Evolutionary conservation across 35 echinoderm and acorn worm genomes (phyloP).

Genomic region (Lytechinus variegatus): DNA sequence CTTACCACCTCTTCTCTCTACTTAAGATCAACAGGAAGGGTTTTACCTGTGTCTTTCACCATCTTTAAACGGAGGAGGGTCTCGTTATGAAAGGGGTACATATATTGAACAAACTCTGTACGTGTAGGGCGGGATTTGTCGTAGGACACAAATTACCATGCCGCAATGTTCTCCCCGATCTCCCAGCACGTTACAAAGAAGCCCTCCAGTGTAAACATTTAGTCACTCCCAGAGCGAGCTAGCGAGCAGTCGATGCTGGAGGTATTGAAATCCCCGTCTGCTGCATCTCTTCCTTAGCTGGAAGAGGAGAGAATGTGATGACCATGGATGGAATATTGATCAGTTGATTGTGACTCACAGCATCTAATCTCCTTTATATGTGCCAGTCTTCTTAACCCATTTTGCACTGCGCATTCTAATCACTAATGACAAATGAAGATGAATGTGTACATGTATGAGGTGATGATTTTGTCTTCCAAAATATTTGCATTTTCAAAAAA

Average conservation of each 20-base stretch:
- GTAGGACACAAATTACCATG: not conserved
- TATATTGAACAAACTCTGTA: not conserved
- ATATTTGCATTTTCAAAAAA: too few species aligned
- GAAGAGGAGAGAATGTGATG: not conserved
- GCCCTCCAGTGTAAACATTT: constrained; percentile 52
- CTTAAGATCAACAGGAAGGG: too few species aligned
- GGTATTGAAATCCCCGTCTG: not conserved
- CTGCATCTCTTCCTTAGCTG: not conserved
- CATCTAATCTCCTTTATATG: not conserved
- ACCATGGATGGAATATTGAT: constrained; percentile 52
- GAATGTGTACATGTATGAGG: not conserved
- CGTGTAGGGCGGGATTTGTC: not conserved
- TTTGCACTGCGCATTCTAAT: not conserved
- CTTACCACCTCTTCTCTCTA: too few species aligned
- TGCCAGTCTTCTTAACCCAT: constrained; percentile 21
- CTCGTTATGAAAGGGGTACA: too few species aligned
- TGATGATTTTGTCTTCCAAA: not conserved
- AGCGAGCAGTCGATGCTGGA: not conserved
- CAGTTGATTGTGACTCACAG: constrained; percentile 41
- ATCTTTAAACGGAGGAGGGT: too few species aligned
- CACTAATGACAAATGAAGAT: not conserved
- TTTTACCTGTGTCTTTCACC: too few species aligned
- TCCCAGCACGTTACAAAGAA: constrained; percentile 17
- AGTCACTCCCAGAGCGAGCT: constrained; percentile 12
- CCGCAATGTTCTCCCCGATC: constrained; percentile 3